Conservation (phyloP, 2,113 vertebrate species). For the Corythornis madagascariensis region DNA sequence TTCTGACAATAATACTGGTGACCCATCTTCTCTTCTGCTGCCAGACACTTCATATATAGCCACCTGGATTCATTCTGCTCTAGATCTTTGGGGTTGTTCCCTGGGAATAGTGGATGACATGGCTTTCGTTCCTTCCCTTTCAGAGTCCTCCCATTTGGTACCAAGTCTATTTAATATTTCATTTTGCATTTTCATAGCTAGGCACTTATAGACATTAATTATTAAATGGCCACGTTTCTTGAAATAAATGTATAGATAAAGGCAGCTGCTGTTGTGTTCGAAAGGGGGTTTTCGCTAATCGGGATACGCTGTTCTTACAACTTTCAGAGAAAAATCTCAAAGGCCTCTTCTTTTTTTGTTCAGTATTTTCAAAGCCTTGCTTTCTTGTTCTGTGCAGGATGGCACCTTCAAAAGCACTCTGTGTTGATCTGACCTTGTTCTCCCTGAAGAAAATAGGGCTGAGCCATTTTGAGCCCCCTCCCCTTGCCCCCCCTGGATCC, state of each 20-base stretch:
- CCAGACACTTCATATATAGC: background rate
- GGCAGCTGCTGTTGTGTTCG: background rate
- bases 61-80: conserved; percentile 56
- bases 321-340: conserved; percentile 11
- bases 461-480: background rate
- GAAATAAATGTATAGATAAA: conserved; percentile 10
- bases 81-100: conserved; percentile 41
- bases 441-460: background rate
- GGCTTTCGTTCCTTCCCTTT: background rate
- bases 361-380: background rate
- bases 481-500: background rate
- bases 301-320: background rate
- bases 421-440: background rate
- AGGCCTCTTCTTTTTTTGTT: background rate
- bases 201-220: conserved; percentile 68
- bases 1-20: background rate
- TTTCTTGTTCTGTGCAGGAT: background rate
- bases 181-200: conserved; percentile 65
- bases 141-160: conserved; percentile 22
- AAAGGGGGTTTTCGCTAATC: background rate
- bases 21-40: background rate
- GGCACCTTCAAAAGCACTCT: background rate
- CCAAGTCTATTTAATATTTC: conserved; percentile 62
- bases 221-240: conserved; percentile 44
- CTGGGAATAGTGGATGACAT: conserved; percentile 16